phyloP scores from a whole-genome alignment of 2,797 vertebrate species.

The Leptatherina wallacei region DNA sequence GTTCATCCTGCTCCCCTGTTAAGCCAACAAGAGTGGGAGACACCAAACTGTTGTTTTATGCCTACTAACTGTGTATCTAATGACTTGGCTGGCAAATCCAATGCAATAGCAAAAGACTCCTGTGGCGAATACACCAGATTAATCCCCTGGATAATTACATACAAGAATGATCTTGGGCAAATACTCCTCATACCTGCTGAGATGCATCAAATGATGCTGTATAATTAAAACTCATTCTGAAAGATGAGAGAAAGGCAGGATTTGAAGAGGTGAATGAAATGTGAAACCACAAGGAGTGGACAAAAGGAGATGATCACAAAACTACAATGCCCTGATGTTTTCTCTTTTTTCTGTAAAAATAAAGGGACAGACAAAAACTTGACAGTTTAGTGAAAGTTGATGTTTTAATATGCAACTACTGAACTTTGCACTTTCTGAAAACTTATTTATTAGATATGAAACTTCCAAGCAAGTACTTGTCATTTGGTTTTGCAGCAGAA shows the following conservation, averaged over 20 bases:
- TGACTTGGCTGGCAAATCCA: conserved; percentile 80
- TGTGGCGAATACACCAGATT: conserved; percentile 74
- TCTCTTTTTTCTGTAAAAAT: not conserved
- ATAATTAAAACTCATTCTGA: conserved; percentile 70
- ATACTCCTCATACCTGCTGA: conserved; percentile 75
- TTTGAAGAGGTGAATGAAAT: conserved; percentile 46
- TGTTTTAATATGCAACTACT: not conserved
- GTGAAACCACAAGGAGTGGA: not conserved
- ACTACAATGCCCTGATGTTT: not conserved
- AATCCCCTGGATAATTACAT: conserved; percentile 80
- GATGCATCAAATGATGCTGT: conserved; percentile 71
- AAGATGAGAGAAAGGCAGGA: conserved; percentile 33
- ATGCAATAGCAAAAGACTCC: conserved; percentile 69
- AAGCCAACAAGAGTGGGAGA: conserved; percentile 69
- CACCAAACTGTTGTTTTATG: conserved; percentile 73
- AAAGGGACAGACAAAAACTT: not conserved
- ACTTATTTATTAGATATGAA: conserved; percentile 3
- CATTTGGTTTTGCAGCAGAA: conserved; percentile 38
- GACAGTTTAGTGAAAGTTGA: not conserved
- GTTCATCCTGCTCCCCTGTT: conserved; percentile 65
- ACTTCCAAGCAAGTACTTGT: conserved; percentile 26
- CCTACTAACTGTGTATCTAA: conserved; percentile 80
- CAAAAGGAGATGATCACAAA: not conserved
- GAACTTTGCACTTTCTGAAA: conserved; percentile 4
- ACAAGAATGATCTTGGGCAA: conserved; percentile 80